These are phyloP conservation scores for Mustela erminea DNA, from an alignment of 2,797 vertebrate genomes.

Conservation along the genomic window DNA sequence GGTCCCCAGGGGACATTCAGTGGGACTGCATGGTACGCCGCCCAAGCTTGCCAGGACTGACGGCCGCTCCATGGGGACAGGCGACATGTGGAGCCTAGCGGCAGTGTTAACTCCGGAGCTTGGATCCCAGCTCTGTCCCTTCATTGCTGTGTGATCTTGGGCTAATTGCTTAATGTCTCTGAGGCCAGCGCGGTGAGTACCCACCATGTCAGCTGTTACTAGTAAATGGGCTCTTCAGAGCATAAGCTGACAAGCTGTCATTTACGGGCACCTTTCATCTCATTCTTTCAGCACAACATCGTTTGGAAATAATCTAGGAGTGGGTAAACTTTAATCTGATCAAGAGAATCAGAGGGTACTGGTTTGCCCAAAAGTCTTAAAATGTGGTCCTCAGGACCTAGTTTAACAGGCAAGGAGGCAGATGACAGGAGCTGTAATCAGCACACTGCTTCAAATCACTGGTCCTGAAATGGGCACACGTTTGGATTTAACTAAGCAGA, in stretches of 20 bases:
- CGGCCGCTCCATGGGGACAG: fast-evolving
- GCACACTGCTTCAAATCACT: background rate
- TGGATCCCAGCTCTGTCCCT: background rate
- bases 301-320: background rate
- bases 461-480: background rate
- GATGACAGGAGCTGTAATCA: constrained; percentile 68
- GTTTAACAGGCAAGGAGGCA: constrained; percentile 74
- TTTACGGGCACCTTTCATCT: background rate
- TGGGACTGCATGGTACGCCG: background rate
- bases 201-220: background rate
- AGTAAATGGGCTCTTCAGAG: background rate
- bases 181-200: background rate
- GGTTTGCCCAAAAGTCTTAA: constrained; percentile 73
- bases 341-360: background rate
- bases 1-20: background rate
- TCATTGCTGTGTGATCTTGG: constrained; percentile 77
- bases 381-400: constrained; percentile 77
- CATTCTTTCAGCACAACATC: background rate
- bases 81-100: background rate
- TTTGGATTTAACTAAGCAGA: background rate
- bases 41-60: background rate
- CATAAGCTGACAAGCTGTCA: constrained; percentile 10
- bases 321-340: background rate
- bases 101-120: background rate
- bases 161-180: constrained; percentile 81